A percentile compares a stretch with the other conserved stretches of the same genome.
Conservation (phyloP, 2,113 vertebrate species). For the Callospermophilus lateralis region DNA sequence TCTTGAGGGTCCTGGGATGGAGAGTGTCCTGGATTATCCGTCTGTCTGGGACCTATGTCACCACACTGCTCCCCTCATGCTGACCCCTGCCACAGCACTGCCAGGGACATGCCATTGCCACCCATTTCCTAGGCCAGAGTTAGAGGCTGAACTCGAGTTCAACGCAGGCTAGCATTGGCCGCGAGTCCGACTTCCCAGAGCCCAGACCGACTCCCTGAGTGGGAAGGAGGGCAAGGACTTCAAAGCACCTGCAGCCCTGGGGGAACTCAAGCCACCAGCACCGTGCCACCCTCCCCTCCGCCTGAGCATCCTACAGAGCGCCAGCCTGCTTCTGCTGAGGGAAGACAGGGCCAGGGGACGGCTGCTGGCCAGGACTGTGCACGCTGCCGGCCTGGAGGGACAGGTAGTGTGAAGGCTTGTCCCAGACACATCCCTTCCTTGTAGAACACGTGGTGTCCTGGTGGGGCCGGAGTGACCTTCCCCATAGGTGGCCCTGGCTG, state of each 20-base stretch:
- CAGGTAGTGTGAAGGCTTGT: not conserved
- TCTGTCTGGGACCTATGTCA: not conserved
- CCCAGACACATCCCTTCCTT: not conserved
- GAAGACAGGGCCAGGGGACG: too few relatives aligned
- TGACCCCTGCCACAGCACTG: rapidly evolving
- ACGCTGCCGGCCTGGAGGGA: too few relatives aligned
- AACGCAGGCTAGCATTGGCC: not conserved
- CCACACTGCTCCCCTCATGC: not conserved
- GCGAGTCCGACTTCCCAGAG: not conserved
- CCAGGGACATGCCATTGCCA: too few relatives aligned
- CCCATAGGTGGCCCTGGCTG: too few relatives aligned
- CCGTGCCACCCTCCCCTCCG: too few relatives aligned
- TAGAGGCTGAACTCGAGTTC: not conserved
- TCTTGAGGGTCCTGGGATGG: not conserved
- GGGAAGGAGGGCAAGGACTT: not conserved
- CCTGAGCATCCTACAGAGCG: too few relatives aligned
- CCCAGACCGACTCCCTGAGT: too few relatives aligned
- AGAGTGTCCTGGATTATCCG: too few relatives aligned
- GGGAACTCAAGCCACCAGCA: not conserved
- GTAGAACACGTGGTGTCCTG: not conserved
- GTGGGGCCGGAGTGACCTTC: not conserved
- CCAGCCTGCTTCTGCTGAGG: too few relatives aligned
- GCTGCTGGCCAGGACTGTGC: too few relatives aligned
- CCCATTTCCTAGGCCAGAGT: not conserved
- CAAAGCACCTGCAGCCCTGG: not conserved